phyloP scores from a whole-genome alignment of 2,888 invertebrate species.

The Allacma fusca region DNA sequence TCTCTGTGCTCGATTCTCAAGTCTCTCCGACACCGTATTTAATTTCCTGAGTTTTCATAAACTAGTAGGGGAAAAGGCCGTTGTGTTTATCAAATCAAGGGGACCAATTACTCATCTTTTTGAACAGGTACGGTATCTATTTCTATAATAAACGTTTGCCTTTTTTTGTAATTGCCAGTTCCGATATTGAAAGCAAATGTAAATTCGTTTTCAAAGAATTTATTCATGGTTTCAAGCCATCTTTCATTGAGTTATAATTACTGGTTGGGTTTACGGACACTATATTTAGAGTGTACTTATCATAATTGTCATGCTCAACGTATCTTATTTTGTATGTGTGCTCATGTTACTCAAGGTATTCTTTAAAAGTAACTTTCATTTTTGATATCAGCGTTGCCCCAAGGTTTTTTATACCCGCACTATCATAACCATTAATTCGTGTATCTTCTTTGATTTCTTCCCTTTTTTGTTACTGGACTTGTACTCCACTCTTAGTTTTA shows the following conservation, averaged over 20 bases:
- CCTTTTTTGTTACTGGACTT: conserved; percentile 3
- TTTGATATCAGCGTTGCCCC: conserved; percentile 30
- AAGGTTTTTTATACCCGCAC: conserved; percentile 25
- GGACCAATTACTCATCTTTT: too few species aligned
- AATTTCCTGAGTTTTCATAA: neutral
- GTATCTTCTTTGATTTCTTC: neutral
- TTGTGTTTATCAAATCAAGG: too few species aligned
- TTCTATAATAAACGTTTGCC: neutral
- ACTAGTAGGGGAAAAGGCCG: too few species aligned
- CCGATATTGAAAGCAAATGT: neutral
- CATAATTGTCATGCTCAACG: too few species aligned
- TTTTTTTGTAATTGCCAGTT: neutral
- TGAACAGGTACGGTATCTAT: too few species aligned
- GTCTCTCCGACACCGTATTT: neutral
- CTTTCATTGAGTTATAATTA: neutral
- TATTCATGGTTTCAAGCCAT: neutral
- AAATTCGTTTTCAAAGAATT: neutral
- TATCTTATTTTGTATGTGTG: too few species aligned
- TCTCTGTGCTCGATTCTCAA: neutral
- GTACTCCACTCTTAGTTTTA: neutral
- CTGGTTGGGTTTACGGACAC: too few species aligned
- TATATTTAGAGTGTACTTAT: too few species aligned
- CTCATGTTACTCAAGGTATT: neutral
- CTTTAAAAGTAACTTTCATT: neutral
- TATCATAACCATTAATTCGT: conserved; percentile 20